Evolutionary conservation across 2,797 vertebrate genomes (phyloP).

Genomic region (Acrossocheilus wenchowensis): DNA sequence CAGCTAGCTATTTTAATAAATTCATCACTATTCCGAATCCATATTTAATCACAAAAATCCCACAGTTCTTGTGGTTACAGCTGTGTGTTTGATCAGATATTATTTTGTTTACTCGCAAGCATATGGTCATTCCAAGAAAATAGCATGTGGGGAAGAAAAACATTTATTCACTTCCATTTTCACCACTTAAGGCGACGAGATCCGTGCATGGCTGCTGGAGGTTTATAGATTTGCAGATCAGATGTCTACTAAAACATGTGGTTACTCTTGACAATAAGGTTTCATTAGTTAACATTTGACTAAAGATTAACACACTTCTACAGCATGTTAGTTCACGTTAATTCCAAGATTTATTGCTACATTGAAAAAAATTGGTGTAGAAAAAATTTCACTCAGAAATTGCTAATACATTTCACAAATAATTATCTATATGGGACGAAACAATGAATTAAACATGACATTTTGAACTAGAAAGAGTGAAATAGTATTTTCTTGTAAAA

Average conservation of each 20-base stretch:
- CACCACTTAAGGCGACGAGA: constrained; percentile 41
- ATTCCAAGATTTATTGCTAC: neutral
- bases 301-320: neutral
- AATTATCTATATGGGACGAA: neutral
- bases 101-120: constrained; percentile 68
- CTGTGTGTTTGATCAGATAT: constrained; percentile 71
- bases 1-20: constrained; percentile 69
- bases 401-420: neutral
- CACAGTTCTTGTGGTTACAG: constrained; percentile 67
- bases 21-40: constrained; percentile 62
- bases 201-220: constrained; percentile 11
- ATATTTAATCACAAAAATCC: constrained; percentile 50
- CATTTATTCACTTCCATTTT: constrained; percentile 47
- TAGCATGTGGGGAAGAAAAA: constrained; percentile 64
- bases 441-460: neutral
- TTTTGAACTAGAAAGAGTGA: no score
- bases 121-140: constrained; percentile 66
- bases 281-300: neutral
- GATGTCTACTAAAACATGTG: neutral
- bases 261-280: neutral
- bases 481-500: no score
- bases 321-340: neutral
- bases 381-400: neutral
- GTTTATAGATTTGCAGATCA: constrained; percentile 17
- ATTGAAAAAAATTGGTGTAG: neutral